Evolutionary conservation across 1,140 invertebrate species (phyloP), one percentile per base, ranked within the genome.

Genomic region (Pinna nobilis): DNA sequence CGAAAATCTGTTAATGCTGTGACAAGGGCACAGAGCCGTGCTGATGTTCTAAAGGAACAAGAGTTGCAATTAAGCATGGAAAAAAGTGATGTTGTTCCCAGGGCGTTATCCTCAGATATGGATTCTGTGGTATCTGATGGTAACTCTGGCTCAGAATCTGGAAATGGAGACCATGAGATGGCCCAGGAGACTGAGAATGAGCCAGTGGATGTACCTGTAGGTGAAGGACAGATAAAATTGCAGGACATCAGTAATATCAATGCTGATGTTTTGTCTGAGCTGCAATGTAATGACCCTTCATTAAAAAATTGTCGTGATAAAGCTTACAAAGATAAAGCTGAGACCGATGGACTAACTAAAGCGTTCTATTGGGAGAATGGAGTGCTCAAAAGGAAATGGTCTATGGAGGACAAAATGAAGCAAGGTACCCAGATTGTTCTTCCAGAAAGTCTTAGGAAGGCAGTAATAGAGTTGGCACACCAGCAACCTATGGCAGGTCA

Each of bases 391-490:
- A 1, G 65, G 35, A 39, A 55, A 30, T 68, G 50, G 65, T 39
- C 6, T 30, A 55, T 39, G 28, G 3, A 25, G 5, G 25, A 57
- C 37, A 41, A 30, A 15, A 30, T 35, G 23, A 23, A 41, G n/a
- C 23, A 18, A 30, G 20, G 53, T 7, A 20, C 4, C 28, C 65
- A 68, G 37, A 51, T 75, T n/a, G 60, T 70, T 49, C 37, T 57
- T n/a, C 68, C 66, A 44, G 50, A 20, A 60, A 20, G 33, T 2
- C 33, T 64, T 33, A 30, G 39, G 28, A 13, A 49, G 13, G 28
- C 30, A 6, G 47, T 77, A 9, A 60, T 66, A 35, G 53, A 25
- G 23, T 25, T 70, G n/a, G 41, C 47, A n/a, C 64, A 63, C 30
- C 53, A 67, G 37, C 25, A 59, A n/a, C 32, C 30, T 6, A 20